Evolutionary conservation across 2,888 invertebrate species (phyloP).

Genomic region (Clusia tigrina): DNA sequence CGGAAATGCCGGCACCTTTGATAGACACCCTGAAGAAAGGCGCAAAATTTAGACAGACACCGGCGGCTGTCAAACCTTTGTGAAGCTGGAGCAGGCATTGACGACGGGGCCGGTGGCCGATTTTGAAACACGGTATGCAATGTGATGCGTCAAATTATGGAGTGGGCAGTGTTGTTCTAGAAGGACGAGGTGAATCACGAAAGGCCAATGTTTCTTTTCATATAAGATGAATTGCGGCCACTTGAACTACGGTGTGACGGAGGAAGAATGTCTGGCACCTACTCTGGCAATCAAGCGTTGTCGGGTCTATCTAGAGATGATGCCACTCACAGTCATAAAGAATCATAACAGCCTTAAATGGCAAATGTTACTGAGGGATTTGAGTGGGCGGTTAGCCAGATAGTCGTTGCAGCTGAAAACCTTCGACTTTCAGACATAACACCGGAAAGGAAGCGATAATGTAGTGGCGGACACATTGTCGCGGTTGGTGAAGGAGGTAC

Average conservation of each 20-base stretch:
- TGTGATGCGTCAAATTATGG: slow-evolving; percentile 6
- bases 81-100: background rate
- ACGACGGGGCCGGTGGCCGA: slow-evolving; percentile 11
- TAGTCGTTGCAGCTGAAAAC: slow-evolving; percentile 28
- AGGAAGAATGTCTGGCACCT: too few relatives aligned
- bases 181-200: slow-evolving; percentile 2
- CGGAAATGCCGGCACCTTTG: slow-evolving; percentile 11
- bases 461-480: slow-evolving; percentile 35
- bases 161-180: slow-evolving; percentile 17
- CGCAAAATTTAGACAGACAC: slow-evolving; percentile 11
- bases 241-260: slow-evolving; percentile 24
- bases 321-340: too few relatives aligned
- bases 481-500: slow-evolving; percentile 10
- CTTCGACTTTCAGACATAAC: slow-evolving; percentile 35
- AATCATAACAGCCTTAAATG: too few relatives aligned
- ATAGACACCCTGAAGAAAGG: slow-evolving; percentile 17
- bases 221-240: slow-evolving; percentile 28
- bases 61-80: slow-evolving; percentile 6
- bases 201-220: slow-evolving; percentile 23
- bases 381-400: too few relatives aligned
- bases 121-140: slow-evolving; percentile 6
- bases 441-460: slow-evolving; percentile 43
- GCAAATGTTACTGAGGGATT: slow-evolving; percentile 26
- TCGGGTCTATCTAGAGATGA: slow-evolving; percentile 28
- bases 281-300: slow-evolving; percentile 24